Conservation (phyloP, 2,888 invertebrate genomes). For the Ennomos quercinarius region DNA sequence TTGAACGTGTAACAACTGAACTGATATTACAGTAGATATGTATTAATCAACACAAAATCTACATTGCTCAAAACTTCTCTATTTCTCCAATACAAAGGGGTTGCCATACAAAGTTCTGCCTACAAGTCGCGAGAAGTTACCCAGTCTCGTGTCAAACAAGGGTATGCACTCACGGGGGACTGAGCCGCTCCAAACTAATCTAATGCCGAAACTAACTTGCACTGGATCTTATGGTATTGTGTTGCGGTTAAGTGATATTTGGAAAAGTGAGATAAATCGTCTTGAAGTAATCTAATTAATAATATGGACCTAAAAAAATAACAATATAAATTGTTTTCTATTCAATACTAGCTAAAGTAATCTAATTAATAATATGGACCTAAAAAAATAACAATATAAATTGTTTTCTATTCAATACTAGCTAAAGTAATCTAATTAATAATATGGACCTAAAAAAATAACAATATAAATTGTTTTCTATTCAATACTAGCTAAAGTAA, state of each 20-base stretch:
- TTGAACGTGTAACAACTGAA: no score
- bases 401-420: no score
- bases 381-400: no score
- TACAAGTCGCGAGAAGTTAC: conserved; percentile 72
- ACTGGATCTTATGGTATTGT: conserved; percentile 43
- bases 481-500: no score
- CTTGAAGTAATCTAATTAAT: conserved; percentile 1
- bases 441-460: no score
- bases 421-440: no score
- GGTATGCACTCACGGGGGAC: conserved; percentile 76
- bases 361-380: no score
- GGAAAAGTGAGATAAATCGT: conserved; percentile 26
- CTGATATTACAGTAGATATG: no score
- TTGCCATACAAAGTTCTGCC: conserved; percentile 55
- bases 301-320: no score
- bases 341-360: no score
- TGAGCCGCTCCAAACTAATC: conserved; percentile 67
- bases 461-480: no score
- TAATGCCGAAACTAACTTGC: conserved; percentile 52
- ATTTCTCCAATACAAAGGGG: conserved; percentile 48
- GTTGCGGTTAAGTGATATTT: conserved; percentile 52
- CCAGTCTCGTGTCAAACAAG: conserved; percentile 77
- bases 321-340: no score
- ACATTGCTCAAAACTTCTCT: conserved; percentile 40
- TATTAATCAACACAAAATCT: conserved; percentile 31